Conservation (phyloP, 2,888 invertebrate genomes). For the Junonia oenone region DNA sequence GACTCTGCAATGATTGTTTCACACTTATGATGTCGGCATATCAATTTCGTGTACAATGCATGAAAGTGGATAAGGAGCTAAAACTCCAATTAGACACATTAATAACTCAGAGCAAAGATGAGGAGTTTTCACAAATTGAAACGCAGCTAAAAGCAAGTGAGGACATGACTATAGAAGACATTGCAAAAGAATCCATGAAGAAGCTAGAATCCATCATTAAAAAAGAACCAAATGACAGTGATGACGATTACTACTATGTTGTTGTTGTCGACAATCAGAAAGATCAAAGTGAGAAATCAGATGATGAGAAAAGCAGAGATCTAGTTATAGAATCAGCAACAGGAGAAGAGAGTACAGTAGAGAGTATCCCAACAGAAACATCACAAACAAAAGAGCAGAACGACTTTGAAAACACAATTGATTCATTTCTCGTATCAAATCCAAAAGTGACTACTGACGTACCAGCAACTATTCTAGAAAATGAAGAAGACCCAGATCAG, state of each 20-base stretch:
- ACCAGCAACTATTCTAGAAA: slow-evolving; percentile 68
- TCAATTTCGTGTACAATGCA: slow-evolving; percentile 65
- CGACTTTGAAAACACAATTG: slow-evolving; percentile 52
- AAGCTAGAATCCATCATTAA: slow-evolving; percentile 64
- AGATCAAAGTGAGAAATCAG: slow-evolving; percentile 35
- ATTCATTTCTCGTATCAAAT: slow-evolving; percentile 58
- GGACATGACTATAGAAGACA: slow-evolving; percentile 41
- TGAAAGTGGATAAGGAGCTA: slow-evolving; percentile 66
- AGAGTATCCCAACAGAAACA: slow-evolving; percentile 19
- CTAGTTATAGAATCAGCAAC: background rate
- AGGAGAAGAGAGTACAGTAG: slow-evolving; percentile 8
- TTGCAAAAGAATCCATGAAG: slow-evolving; percentile 57
- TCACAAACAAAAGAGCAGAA: slow-evolving; percentile 19
- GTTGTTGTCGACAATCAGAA: slow-evolving; percentile 66
- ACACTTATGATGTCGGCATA: slow-evolving; percentile 57
- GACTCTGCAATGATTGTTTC: slow-evolving; percentile 61
- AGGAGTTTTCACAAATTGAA: slow-evolving; percentile 30
- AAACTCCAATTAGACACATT: slow-evolving; percentile 52
- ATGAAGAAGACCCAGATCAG: slow-evolving; percentile 49
- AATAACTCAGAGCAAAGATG: slow-evolving; percentile 39
- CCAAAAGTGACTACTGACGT: slow-evolving; percentile 58
- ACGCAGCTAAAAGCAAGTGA: slow-evolving; percentile 30
- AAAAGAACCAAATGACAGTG: slow-evolving; percentile 60
- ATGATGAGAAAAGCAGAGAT: slow-evolving; percentile 6
- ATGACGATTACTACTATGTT: slow-evolving; percentile 72